These are phyloP conservation scores for Metopolophium dirhodum DNA, from an alignment of 1,140 invertebrate species.

Conservation along the genomic window DNA sequence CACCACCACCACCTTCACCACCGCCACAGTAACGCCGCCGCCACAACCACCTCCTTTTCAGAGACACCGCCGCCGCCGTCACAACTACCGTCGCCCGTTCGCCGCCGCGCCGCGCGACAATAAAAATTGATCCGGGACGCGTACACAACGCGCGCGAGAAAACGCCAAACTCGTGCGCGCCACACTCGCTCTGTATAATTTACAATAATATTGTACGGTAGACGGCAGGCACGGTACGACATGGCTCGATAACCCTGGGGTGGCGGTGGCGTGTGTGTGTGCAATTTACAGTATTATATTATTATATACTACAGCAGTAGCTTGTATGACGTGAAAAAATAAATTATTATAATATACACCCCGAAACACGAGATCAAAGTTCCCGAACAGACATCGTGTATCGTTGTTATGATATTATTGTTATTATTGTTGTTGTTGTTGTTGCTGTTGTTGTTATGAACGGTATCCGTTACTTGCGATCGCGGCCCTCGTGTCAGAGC, in stretches of 20 bases:
- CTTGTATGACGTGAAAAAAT: not conserved
- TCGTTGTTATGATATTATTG: not conserved
- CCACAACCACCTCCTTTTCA: not conserved
- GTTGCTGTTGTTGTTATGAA: not conserved
- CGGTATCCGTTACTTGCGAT: not conserved
- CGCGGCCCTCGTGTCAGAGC: not conserved
- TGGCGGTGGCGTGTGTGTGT: not conserved
- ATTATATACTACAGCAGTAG: not conserved
- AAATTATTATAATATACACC: not conserved
- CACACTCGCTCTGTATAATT: not conserved
- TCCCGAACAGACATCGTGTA: not conserved
- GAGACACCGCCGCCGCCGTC: not conserved
- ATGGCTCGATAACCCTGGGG: slow-evolving; percentile 24
- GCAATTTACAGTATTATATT: not conserved
- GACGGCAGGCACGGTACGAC: not conserved
- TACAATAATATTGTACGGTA: not conserved
- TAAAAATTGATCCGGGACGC: slow-evolving; percentile 56
- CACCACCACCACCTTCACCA: not conserved
- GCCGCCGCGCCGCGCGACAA: slow-evolving; percentile 7
- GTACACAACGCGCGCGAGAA: not conserved
- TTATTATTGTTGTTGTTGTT: not conserved
- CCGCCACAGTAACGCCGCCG: not conserved
- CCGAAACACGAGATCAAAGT: not conserved
- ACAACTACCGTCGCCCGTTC: not conserved
- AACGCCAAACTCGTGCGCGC: not conserved